These are phyloP conservation scores for Sclerodermus sp. DNA, from an alignment of 2,888 invertebrate species.

Conservation along the genomic window DNA sequence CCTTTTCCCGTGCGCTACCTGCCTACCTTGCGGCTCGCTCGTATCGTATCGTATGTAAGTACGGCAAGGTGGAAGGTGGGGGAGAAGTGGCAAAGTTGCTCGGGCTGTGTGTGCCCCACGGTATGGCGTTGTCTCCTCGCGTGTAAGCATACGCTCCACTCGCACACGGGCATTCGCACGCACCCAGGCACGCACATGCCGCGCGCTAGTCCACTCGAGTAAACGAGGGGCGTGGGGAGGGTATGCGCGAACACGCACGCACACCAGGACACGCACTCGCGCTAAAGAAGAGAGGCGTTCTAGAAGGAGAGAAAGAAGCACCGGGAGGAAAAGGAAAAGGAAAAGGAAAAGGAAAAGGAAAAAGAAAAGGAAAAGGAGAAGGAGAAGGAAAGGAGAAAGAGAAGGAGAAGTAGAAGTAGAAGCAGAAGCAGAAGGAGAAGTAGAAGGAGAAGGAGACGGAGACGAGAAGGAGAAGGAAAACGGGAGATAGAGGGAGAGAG, in stretches of 20 bases:
- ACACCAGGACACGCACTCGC: not conserved
- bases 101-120: conserved; percentile 21
- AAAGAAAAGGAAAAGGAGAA: too few species aligned
- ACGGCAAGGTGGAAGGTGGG: conserved; percentile 30
- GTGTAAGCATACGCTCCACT: conserved; percentile 27
- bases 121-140: conserved; percentile 37
- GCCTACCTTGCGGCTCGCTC: conserved; percentile 43
- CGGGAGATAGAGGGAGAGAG: conserved; percentile 11
- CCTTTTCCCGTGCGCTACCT: conserved; percentile 42
- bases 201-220: conserved; percentile 1
- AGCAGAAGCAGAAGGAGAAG: not conserved
- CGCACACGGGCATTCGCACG: conserved; percentile 2
- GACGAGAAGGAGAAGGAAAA: too few species aligned
- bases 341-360: conserved; percentile 6
- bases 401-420: not conserved
- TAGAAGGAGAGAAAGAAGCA: conserved; percentile 10
- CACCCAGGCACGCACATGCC: conserved; percentile 9
- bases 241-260: conserved; percentile 4
- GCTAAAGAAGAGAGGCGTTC: not conserved
- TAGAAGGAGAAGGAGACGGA: conserved; percentile 6
- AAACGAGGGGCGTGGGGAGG: conserved; percentile 6
- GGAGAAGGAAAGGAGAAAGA: not conserved
- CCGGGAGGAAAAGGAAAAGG: conserved; percentile 13
- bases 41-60: conserved; percentile 42
- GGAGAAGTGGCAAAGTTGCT: conserved; percentile 8